These are phyloP conservation scores for Creontiades dilutus DNA, from an alignment of 2,888 invertebrate species.

Conservation along the genomic window DNA sequence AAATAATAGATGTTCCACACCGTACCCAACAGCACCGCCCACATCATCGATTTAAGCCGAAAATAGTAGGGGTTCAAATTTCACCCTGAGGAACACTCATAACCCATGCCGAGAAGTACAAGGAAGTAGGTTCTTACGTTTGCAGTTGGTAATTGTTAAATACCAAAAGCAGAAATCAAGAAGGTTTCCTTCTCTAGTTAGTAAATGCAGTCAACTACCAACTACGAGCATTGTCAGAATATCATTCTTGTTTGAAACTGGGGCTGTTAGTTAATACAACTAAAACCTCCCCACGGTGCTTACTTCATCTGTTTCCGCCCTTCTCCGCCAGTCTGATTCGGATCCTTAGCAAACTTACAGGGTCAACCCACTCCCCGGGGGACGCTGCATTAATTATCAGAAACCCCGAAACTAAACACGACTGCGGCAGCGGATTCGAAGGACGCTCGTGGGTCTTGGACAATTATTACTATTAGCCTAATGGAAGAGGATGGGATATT, in stretches of 20 bases:
- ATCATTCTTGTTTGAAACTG: background rate
- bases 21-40: too few relatives aligned
- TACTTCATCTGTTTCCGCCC: background rate
- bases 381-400: background rate
- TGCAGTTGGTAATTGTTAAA: too few relatives aligned
- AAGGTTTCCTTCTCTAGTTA: too few relatives aligned
- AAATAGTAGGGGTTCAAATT: too few relatives aligned
- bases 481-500: constrained; percentile 37
- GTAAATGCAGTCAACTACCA: too few relatives aligned
- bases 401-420: background rate
- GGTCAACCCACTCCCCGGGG: background rate
- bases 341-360: background rate
- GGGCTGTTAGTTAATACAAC: background rate
- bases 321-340: background rate
- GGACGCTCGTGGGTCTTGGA: constrained; percentile 26
- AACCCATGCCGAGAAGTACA: too few relatives aligned
- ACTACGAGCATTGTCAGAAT: background rate
- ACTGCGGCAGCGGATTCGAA: background rate
- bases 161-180: too few relatives aligned
- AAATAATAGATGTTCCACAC: too few relatives aligned
- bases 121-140: too few relatives aligned
- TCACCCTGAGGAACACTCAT: too few relatives aligned
- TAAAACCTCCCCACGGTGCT: background rate
- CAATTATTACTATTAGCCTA: constrained; percentile 56
- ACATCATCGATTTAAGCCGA: too few relatives aligned